Evolutionary conservation across 2,797 vertebrate genomes (phyloP), one percentile per base, ranked within the genome.

Genomic region (Emys orbicularis): DNA sequence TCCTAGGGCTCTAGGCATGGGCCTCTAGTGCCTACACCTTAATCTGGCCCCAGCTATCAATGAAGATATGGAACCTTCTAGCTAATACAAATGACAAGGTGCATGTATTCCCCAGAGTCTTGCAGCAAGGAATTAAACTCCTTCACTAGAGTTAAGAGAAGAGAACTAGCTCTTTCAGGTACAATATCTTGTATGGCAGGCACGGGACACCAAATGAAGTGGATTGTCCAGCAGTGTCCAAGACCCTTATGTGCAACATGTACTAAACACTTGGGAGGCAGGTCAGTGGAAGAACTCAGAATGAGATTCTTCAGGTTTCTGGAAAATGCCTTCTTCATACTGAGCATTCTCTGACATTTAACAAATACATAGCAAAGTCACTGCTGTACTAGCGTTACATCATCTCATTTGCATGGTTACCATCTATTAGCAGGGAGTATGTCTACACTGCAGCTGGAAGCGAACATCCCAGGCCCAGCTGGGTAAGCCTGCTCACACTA

Each of bases 41-140:
- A 12, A 1, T 27, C 2, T 0, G 18, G 5, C 5, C 6, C 0
- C 0, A 2, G 2, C 3, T n/a, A 68, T n/a, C 34, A n/a, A n/a
- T 65, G 61, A 65, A 16, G 7, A 65, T n/a, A 65, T 9, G 0
- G 13, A 2, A 25, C 2, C 59, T 13, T 61, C 59, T 54, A 54
- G 53, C 8, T 8, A 54, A 54, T 54, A 47, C 16, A 34, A 0
- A 2, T 3, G 1, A 0, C 2, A 2, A 1, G 0, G 16, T 12
- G 37, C 50, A 1, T 6, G 2, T 2, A 1, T 44, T 9, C 0
- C 4, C 3, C 12, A n/a, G 1, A 47, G 8, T 34, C 29, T 15
- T 2, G 52, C 37, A 4, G 34, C 21, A 15, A 12, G 11, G 19
- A 19, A 5, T 2, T 12, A 9, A 37, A 7, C 12, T 7, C 19